Evolutionary conservation across 30 jellyfish, hydroid and myxozoan species (phyloP).

Genomic region (Aurelia sp.): DNA sequence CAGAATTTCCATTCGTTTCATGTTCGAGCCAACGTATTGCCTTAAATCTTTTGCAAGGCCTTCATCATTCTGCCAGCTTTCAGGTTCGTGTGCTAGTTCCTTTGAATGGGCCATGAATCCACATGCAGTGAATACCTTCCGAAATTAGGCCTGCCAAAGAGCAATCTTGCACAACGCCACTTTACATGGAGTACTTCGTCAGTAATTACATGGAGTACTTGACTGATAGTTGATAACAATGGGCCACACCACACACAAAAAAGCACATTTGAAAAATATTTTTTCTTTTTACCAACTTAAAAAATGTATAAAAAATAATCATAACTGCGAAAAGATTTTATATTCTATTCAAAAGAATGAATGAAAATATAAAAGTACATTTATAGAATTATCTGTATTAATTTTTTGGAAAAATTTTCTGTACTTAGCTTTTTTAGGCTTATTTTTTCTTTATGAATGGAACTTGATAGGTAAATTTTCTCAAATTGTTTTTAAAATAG

Average conservation of each 20-base stretch:
- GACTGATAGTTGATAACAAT: too few species aligned
- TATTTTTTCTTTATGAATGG: not conserved
- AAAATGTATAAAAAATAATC: too few species aligned
- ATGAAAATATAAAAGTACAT: not conserved
- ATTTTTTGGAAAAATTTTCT: not conserved
- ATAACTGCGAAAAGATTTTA: not conserved
- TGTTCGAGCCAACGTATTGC: conserved; percentile 11
- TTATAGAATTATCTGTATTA: not conserved
- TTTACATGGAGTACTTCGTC: too few species aligned
- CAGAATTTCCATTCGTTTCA: conserved; percentile 58
- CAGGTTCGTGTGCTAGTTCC: not conserved
- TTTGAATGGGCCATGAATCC: too few species aligned
- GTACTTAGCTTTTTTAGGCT: not conserved
- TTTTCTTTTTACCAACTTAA: not conserved
- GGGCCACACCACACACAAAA: too few species aligned
- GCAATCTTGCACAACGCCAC: too few species aligned
- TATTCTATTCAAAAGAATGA: not conserved
- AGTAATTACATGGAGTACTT: too few species aligned
- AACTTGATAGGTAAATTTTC: too few species aligned
- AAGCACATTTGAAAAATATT: not conserved
- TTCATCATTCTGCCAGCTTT: conserved; percentile 46
- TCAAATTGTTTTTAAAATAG: too few species aligned
- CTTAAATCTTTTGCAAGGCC: conserved; percentile 36
- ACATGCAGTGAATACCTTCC: too few species aligned
- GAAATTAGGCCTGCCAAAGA: too few species aligned